Base-by-base conservation (phyloP, 1,140 invertebrate genomes). In the Neodiprion pinetum region DNA sequence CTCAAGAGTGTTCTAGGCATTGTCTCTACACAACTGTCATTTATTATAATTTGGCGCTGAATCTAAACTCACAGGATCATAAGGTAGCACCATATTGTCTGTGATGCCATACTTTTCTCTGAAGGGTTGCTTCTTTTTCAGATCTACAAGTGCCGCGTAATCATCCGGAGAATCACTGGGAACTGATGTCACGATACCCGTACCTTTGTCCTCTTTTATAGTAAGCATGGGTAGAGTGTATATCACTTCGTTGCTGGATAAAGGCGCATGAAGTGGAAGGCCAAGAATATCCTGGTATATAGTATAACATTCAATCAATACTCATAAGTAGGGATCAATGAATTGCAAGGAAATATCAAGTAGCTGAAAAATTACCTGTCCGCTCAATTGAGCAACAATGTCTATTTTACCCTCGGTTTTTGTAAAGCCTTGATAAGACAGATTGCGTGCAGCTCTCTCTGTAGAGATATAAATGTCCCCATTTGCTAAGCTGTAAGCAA, bases 81-180 rank as follows among this genome's bases (percentile, higher is more conserved):
- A 96, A 4, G 93, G 93, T n/a, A 95, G 72, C 14, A 97, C 95
- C 97, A 99, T 99, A 80, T 99, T 94, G 89, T 99, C 97, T 72
- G 89, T 93, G 53, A 99, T 93, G 2, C 92, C 91, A 89, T 97
- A 99, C 83, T 99, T 99, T 87, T 99, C 94, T 81, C 98, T 91
- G 23, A 99, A 92, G 7, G 96, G 90, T 84, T 93, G 91, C 85
- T 99, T 99, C 80, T 99, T 99, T 83, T 99, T 97, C 48, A 99
- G 89, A 90, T 99, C 98, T 14, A 93, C 90, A 1, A 99, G 88
- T 49, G 98, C 98, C 48, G 97, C 98, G 88, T 95, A 99, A 89
- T 99, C 99, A 90, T 99, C 99, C 1, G 99, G 99, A 4, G 99
- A 96, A 90, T 99, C 99, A 2, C 98, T 99, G 0, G 98, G 98